A percentile compares a stretch with the other conserved stretches of the same genome.
Evolutionary conservation across 1,140 invertebrate genomes (phyloP).

Genomic region (Euwallacea similis): DNA sequence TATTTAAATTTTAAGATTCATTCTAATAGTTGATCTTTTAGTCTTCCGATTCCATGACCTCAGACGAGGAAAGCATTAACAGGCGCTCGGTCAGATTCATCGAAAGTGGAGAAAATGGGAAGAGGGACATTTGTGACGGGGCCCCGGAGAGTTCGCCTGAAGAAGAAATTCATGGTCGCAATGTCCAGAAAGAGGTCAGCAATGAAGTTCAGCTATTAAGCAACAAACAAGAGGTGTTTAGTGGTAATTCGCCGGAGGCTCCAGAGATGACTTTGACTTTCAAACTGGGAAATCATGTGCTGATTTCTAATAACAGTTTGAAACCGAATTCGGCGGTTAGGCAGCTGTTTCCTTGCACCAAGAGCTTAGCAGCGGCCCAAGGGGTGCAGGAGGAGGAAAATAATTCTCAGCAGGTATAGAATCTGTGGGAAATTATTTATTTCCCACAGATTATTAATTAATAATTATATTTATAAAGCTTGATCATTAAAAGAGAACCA

Average conservation of each 20-base stretch:
- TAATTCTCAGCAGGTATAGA: slow-evolving; percentile 12
- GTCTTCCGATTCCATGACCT: slow-evolving; percentile 47
- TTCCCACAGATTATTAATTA: no score
- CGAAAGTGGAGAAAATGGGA: slow-evolving; percentile 48
- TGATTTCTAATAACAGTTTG: slow-evolving; percentile 62
- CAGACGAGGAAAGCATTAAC: slow-evolving; percentile 57
- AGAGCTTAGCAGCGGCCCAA: slow-evolving; percentile 39
- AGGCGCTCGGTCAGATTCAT: slow-evolving; percentile 59
- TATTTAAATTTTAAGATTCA: neutral
- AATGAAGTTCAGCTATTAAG: slow-evolving; percentile 4
- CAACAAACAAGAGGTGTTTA: slow-evolving; percentile 17
- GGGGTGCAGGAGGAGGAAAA: slow-evolving; percentile 28
- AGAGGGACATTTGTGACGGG: slow-evolving; percentile 46
- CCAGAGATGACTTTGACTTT: slow-evolving; percentile 62
- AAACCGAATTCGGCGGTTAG: slow-evolving; percentile 74
- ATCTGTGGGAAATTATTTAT: no score
- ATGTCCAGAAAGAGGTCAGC: slow-evolving; percentile 2
- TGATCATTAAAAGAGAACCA: no score
- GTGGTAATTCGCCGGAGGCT: slow-evolving; percentile 47
- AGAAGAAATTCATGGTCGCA: slow-evolving; percentile 25
- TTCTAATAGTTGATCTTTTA: slow-evolving; percentile 17
- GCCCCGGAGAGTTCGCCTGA: slow-evolving; percentile 42
- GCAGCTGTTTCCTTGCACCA: slow-evolving; percentile 65
- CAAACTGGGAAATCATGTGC: slow-evolving; percentile 60
- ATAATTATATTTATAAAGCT: no score